Percentiles rank a stretch among this genome's conserved stretches.
These are phyloP conservation scores for Epiblema foenella DNA, from an alignment of 2,888 invertebrate species.

Conservation along the genomic window DNA sequence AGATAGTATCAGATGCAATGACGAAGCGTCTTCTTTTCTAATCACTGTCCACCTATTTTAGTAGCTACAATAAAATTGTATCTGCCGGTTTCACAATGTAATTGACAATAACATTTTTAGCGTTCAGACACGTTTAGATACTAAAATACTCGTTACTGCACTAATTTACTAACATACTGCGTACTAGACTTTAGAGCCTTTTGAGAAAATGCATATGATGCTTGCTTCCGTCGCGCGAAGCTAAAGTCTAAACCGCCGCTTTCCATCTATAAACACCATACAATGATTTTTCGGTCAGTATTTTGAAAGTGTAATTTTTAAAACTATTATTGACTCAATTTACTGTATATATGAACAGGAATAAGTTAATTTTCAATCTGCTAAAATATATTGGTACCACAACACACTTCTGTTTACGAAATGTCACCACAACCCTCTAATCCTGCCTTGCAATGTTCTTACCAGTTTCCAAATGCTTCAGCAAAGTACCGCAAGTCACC, in stretches of 20 bases:
- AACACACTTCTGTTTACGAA: not conserved
- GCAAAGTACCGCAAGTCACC: slow-evolving; percentile 66
- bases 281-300: too few species aligned
- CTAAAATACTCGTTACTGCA: too few species aligned
- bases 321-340: too few species aligned
- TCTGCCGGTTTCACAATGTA: not conserved
- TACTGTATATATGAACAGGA: not conserved
- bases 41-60: not conserved
- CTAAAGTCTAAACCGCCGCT: too few species aligned
- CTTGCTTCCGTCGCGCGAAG: too few species aligned
- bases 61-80: slow-evolving; percentile 3
- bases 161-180: too few species aligned
- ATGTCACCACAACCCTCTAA: slow-evolving; percentile 4
- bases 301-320: too few species aligned
- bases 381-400: not conserved
- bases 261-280: too few species aligned
- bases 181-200: too few species aligned
- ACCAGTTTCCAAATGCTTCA: not conserved
- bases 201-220: not conserved
- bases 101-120: too few species aligned
- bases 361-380: not conserved
- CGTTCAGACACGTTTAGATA: too few species aligned
- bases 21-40: slow-evolving; percentile 1
- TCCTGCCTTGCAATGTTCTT: not conserved
- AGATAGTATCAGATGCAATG: slow-evolving; percentile 4